Evolutionary conservation across 2,797 vertebrate genomes (phyloP).

Genomic region (Anguilla marmorata): DNA sequence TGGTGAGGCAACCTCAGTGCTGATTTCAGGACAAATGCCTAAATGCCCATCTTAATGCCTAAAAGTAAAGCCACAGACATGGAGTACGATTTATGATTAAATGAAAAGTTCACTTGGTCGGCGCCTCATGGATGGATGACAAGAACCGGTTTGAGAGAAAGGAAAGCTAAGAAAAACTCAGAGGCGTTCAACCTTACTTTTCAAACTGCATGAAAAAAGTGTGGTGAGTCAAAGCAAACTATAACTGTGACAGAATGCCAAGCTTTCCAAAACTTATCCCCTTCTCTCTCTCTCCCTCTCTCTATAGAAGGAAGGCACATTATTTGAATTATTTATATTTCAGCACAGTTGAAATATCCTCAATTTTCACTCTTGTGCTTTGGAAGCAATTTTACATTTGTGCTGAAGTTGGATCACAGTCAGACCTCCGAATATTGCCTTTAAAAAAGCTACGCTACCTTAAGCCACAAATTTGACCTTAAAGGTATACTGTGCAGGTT

Average conservation of each 20-base stretch:
- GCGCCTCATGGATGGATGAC: neutral
- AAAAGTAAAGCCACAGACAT: neutral
- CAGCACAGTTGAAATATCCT: neutral
- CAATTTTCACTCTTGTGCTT: neutral
- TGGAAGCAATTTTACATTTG: slow-evolving; percentile 8
- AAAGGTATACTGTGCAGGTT: neutral
- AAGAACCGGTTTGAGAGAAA: neutral
- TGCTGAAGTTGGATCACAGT: neutral
- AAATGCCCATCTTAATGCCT: neutral
- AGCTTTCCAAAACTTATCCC: neutral
- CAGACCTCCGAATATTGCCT: neutral
- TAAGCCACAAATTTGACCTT: neutral
- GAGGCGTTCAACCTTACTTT: slow-evolving; percentile 1
- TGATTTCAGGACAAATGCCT: neutral
- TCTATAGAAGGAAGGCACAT: slow-evolving; percentile 8
- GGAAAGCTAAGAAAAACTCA: neutral
- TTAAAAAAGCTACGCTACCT: neutral
- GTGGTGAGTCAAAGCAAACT: neutral
- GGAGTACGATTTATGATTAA: neutral
- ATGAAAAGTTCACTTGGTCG: neutral
- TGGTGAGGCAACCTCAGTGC: neutral
- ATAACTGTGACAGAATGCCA: slow-evolving; percentile 12
- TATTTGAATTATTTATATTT: slow-evolving; percentile 21
- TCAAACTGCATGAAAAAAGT: neutral
- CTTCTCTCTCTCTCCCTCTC: neutral